Conservation (phyloP, 2,113 vertebrate genomes). For the Engraulis encrasicolus region DNA sequence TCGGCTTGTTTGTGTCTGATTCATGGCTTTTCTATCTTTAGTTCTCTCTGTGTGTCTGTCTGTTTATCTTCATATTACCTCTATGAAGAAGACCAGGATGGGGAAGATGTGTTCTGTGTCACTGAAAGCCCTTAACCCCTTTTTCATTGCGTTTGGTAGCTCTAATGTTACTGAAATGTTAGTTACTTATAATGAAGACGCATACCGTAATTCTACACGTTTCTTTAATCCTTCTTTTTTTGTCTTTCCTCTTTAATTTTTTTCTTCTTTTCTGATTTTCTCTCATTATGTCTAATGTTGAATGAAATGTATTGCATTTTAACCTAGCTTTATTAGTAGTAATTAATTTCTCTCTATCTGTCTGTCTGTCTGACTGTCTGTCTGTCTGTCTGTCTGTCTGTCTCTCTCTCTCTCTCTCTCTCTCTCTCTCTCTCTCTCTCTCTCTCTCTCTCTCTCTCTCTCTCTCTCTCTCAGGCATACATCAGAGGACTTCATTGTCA, state of each 20-base stretch:
- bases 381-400: background rate
- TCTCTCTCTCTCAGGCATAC: conserved; percentile 74
- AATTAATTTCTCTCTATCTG: background rate
- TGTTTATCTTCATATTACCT: background rate
- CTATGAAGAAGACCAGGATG: background rate
- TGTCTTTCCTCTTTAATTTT: too few relatives aligned
- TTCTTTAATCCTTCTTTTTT: too few relatives aligned
- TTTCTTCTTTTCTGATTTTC: too few relatives aligned
- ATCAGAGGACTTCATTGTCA: conserved; percentile 92
- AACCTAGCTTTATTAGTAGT: too few relatives aligned
- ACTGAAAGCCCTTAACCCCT: too few relatives aligned
- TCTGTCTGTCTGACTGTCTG: background rate
- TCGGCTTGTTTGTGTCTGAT: too few relatives aligned
- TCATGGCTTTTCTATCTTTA: background rate
- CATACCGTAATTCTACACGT: too few relatives aligned
- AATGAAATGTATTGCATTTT: too few relatives aligned
- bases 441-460: background rate
- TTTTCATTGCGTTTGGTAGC: too few relatives aligned
- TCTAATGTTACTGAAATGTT: too few relatives aligned
- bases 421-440: background rate
- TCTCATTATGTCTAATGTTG: too few relatives aligned
- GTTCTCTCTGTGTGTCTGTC: background rate
- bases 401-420: background rate
- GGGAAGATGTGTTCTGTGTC: background rate
- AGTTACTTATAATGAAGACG: too few relatives aligned